Conservation (phyloP, 1,140 invertebrate genomes). For the Achroia grisella region DNA sequence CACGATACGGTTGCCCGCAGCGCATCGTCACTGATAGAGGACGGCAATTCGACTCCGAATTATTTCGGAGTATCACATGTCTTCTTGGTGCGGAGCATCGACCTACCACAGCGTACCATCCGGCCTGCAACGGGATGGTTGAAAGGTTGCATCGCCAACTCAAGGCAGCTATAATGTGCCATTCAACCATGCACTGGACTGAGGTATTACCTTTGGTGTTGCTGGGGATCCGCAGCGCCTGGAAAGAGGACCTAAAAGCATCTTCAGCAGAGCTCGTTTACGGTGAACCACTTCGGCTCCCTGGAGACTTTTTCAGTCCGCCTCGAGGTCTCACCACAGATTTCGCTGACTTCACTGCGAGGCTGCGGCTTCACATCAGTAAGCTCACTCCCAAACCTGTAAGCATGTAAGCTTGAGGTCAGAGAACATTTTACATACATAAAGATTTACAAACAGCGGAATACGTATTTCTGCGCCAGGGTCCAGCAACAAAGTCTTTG, state of each 20-base stretch:
- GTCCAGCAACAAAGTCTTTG: not conserved
- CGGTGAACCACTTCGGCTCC: slow-evolving; percentile 19
- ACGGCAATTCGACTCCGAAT: slow-evolving; percentile 15
- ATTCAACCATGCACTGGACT: slow-evolving; percentile 8
- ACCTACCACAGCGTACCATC: slow-evolving; percentile 36
- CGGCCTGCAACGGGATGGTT: slow-evolving; percentile 45
- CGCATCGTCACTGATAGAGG: too few relatives aligned
- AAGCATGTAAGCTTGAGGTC: not conserved
- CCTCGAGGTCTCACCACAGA: not conserved
- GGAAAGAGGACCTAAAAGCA: slow-evolving; percentile 33
- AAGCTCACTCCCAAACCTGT: slow-evolving; percentile 1
- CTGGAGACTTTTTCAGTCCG: slow-evolving; percentile 34
- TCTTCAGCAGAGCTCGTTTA: slow-evolving; percentile 24
- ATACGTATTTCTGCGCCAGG: slow-evolving; percentile 1
- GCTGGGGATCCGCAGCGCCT: slow-evolving; percentile 37
- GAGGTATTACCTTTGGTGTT: slow-evolving; percentile 47
- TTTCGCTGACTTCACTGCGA: not conserved
- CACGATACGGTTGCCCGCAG: slow-evolving; percentile 25
- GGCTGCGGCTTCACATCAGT: not conserved
- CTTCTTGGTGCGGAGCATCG: slow-evolving; percentile 15
- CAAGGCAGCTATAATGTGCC: slow-evolving; percentile 38
- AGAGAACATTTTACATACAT: not conserved
- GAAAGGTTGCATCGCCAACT: slow-evolving; percentile 47
- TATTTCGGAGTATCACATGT: not conserved
- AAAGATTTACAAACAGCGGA: not conserved